These are phyloP conservation scores for Cygnus atratus DNA, from an alignment of 2,113 vertebrate species.

Conservation along the genomic window DNA sequence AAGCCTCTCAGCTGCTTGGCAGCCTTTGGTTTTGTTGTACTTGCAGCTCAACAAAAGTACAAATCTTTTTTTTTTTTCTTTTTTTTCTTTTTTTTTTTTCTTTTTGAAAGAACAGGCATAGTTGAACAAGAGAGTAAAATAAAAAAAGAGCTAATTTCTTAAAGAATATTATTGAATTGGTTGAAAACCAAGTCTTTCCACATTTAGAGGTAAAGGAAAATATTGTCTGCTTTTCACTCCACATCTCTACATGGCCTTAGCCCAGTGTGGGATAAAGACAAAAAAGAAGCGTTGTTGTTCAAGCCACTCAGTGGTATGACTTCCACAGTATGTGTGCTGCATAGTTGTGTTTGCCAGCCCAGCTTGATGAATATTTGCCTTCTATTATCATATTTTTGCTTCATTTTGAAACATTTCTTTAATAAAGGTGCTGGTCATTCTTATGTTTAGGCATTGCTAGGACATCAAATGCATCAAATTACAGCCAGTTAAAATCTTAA, in stretches of 20 bases:
- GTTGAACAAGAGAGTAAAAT: background rate
- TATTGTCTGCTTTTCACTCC: background rate
- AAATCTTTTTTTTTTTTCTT: background rate
- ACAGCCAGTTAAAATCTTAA: background rate
- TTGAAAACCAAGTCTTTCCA: background rate
- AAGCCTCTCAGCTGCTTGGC: background rate
- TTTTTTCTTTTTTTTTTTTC: background rate
- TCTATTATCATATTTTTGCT: background rate
- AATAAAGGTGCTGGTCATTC: background rate
- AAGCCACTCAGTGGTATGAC: background rate
- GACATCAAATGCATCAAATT: background rate
- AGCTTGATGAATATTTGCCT: background rate
- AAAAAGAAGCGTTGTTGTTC: fast-evolving
- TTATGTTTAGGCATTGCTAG: background rate
- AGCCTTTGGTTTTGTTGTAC: background rate
- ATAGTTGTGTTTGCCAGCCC: background rate
- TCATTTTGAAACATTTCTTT: background rate
- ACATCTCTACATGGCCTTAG: background rate
- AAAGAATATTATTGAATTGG: background rate
- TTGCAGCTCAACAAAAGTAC: background rate
- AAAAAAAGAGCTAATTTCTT: background rate
- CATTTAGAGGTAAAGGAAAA: background rate
- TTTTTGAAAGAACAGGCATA: background rate
- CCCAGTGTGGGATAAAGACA: background rate
- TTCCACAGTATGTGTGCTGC: background rate